These are phyloP conservation scores for Callosobruchus maculatus DNA, from an alignment of 2,888 invertebrate genomes.

Conservation along the genomic window DNA sequence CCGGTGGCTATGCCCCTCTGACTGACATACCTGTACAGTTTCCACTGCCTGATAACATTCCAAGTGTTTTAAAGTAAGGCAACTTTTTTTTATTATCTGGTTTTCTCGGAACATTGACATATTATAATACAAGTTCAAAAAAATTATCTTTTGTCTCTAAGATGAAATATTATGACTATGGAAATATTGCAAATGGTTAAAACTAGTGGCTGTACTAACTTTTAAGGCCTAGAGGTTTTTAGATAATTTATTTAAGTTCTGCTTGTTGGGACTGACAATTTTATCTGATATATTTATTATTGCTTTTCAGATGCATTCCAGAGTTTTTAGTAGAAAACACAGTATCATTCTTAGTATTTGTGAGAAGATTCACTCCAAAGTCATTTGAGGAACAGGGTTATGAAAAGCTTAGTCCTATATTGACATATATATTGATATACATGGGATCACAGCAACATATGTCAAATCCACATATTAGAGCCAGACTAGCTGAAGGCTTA, in stretches of 20 bases:
- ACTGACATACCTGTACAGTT: constrained; percentile 56
- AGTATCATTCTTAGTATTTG: constrained; percentile 74
- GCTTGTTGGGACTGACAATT: neutral
- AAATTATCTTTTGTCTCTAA: too few relatives aligned
- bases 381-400: constrained; percentile 65
- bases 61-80: constrained; percentile 63
- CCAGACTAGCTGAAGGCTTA: constrained; percentile 83
- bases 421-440: constrained; percentile 77
- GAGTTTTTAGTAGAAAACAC: constrained; percentile 89
- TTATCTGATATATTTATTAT: neutral
- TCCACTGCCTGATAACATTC: constrained; percentile 62
- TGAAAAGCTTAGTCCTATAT: constrained; percentile 62
- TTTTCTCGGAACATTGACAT: too few relatives aligned
- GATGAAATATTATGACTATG: too few relatives aligned
- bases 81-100: constrained; percentile 10
- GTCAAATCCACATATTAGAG: constrained; percentile 89
- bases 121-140: too few relatives aligned
- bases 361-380: constrained; percentile 61
- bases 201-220: too few relatives aligned
- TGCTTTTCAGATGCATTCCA: constrained; percentile 68
- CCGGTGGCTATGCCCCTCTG: constrained; percentile 60
- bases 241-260: too few relatives aligned
- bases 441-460: constrained; percentile 78
- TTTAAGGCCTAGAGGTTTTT: too few relatives aligned
- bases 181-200: too few relatives aligned